Percentiles rank a stretch among this genome's conserved stretches.
phyloP scores from a whole-genome alignment of 2,113 vertebrate species.

The Microcebus griseorufus region DNA sequence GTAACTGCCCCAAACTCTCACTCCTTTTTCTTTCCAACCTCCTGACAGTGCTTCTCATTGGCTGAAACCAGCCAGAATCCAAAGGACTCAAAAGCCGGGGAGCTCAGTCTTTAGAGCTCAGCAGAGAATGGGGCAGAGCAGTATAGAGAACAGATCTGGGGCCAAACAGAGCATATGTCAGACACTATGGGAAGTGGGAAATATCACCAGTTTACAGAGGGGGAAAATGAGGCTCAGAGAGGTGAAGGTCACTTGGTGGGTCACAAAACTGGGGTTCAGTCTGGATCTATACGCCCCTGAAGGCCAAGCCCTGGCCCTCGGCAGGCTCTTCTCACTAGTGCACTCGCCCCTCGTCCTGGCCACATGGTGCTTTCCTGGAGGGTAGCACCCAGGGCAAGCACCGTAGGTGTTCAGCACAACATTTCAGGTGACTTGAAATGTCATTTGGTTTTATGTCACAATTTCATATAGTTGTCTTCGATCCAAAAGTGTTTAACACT shows the following conservation, averaged over 20 bases:
- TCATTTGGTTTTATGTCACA: background rate
- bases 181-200: background rate
- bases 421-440: background rate
- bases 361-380: background rate
- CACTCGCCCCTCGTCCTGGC: rapidly evolving
- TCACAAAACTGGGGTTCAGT: background rate
- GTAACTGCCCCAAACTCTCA: background rate
- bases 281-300: background rate
- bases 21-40: background rate
- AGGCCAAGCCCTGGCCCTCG: background rate
- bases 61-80: background rate
- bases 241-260: background rate
- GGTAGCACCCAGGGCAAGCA: background rate
- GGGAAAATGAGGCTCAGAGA: background rate
- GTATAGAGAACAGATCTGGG: background rate
- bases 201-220: background rate
- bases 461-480: background rate
- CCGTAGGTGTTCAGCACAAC: background rate
- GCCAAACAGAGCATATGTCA: background rate
- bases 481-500: background rate
- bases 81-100: too few species aligned
- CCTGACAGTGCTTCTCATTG: background rate
- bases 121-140: background rate
- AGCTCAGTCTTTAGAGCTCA: background rate
- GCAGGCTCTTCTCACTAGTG: background rate